Evolutionary conservation across 2,113 vertebrate species (phyloP).

Genomic region (Mesocricetus auratus): DNA sequence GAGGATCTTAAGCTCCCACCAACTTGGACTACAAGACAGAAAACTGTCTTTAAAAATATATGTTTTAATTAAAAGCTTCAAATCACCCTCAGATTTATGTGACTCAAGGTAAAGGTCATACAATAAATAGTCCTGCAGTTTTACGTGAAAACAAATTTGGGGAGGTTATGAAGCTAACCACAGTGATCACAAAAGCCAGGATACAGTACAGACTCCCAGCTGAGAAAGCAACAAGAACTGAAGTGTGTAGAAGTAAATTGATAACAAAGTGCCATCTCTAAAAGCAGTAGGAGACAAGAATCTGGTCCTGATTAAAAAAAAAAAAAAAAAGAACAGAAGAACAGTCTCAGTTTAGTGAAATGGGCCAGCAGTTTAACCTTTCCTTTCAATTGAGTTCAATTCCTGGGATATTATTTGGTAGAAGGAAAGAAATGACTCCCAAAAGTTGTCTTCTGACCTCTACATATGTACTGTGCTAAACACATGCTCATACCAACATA

Average conservation of each 20-base stretch:
- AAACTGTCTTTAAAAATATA: neutral
- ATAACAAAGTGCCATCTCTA: neutral
- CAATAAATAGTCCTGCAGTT: neutral
- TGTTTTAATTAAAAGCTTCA: neutral
- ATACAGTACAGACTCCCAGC: neutral
- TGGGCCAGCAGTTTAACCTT: neutral
- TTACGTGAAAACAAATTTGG: neutral
- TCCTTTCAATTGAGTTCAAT: neutral
- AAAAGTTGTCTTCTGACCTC: neutral
- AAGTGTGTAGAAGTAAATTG: neutral
- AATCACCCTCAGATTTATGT: neutral
- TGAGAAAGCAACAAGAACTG: neutral
- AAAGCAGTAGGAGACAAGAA: neutral
- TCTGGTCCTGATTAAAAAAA: neutral
- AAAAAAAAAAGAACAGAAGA: neutral
- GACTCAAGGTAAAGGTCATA: conserved; percentile 38
- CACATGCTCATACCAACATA: neutral
- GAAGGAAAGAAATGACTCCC: neutral
- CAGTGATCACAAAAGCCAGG: neutral
- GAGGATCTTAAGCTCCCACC: neutral
- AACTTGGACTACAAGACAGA: neutral
- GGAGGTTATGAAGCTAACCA: neutral
- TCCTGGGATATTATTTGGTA: neutral
- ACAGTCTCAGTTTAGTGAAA: neutral
- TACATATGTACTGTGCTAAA: neutral